Conservation (phyloP, 2,888 invertebrate genomes). For the Campoplex nolae region DNA sequence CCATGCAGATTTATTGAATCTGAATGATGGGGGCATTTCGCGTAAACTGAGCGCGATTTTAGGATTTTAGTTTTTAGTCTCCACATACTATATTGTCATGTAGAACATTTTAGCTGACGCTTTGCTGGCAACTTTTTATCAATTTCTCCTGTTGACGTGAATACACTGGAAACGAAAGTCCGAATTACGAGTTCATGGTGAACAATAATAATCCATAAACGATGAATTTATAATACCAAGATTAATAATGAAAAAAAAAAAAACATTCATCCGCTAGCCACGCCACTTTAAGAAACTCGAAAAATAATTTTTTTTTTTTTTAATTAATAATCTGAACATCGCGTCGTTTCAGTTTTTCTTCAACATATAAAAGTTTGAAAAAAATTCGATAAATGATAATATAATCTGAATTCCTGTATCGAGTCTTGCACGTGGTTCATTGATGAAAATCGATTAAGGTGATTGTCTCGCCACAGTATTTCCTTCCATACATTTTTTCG, state of each 20-base stretch:
- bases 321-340: no score
- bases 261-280: neutral
- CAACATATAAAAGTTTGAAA: no score
- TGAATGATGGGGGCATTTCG: slow-evolving; percentile 57
- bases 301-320: neutral
- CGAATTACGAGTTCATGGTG: slow-evolving; percentile 8
- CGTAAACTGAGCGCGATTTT: slow-evolving; percentile 61
- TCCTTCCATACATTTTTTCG: neutral
- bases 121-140: slow-evolving; percentile 70
- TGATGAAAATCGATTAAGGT: no score
- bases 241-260: neutral
- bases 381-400: no score
- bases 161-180: slow-evolving; percentile 46
- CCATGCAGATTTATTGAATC: slow-evolving; percentile 52
- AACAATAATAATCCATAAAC: slow-evolving; percentile 8
- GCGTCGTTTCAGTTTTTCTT: no score
- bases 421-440: neutral
- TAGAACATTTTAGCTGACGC: slow-evolving; percentile 70
- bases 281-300: neutral
- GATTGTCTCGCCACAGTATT: neutral
- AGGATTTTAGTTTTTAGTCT: slow-evolving; percentile 69
- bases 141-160: slow-evolving; percentile 62
- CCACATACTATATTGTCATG: slow-evolving; percentile 64
- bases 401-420: no score
- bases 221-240: slow-evolving; percentile 10